Base-by-base conservation (phyloP, 2,797 vertebrate genomes). In the Sebastiscus albofasciatus region DNA sequence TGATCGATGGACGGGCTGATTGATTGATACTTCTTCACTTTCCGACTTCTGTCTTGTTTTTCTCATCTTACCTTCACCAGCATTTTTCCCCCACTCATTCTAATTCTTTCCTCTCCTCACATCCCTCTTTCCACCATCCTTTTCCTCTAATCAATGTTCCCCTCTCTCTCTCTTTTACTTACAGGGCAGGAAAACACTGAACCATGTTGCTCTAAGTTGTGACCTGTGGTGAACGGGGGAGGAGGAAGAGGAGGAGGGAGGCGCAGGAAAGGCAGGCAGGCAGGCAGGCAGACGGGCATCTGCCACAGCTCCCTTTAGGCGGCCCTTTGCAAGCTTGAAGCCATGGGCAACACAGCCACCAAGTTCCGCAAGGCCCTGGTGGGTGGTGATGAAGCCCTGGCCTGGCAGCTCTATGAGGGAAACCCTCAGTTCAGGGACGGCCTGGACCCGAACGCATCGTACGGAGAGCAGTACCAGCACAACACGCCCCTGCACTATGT, bases 301-400 rank as follows among this genome's bases (percentile, higher is more conserved):
- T 60, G 87, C 85, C 75, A 67, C 80, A 66, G 81, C 85, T 91
- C 81, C 77, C 70, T 72, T 82, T 61, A 74, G 79, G 87, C 11
- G 66, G 81, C 72, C 75, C 52, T 80, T 73, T 65, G 81, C 59
- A 13, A 80, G 77, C 74, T 31, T 13, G 69, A 72, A 81, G 96
- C 94, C 92, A 99, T 99, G 99, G 99, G 99, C 94, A 99, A 99
- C 95, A 97, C 98, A 83, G 98, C 98, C 82, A 99, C 98, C 83
- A 99, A 99, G 92, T 99, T 99, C 93, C 97, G 99, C 80, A 99
- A 99, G 96, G 97, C 99, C 73, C 96, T 99, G 87, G 97, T 98
- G 92, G 97, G 96, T 24, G 98, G 98, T 72, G 99, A 99, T 79
- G 98, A 99, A 95, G 97, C 96, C 83, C 93, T 99, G 93, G 97